These are phyloP conservation scores for Rutilus rutilus DNA, from an alignment of 2,113 vertebrate species.

Conservation along the genomic window DNA sequence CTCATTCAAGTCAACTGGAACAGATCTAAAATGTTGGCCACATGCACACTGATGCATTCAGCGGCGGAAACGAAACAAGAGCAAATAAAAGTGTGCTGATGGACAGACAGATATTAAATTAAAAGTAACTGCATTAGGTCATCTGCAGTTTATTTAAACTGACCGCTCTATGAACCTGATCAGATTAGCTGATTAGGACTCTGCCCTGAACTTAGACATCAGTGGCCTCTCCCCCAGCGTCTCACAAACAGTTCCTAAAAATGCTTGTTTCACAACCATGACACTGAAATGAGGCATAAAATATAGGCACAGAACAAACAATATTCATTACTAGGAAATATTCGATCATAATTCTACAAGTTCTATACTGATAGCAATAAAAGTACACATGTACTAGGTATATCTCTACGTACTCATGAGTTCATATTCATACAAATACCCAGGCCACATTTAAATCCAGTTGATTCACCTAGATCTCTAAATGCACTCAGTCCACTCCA, in stretches of 20 bases:
- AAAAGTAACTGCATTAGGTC: background rate
- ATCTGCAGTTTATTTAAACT: background rate
- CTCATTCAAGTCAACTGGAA: constrained; percentile 19
- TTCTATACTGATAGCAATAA: background rate
- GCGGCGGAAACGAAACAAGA: background rate
- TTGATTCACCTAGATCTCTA: background rate
- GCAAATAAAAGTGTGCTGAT: background rate
- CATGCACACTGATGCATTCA: constrained; percentile 16
- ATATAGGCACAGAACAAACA: background rate
- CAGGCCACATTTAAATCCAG: background rate
- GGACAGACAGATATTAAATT: background rate
- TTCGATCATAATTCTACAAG: background rate
- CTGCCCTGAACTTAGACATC: constrained; percentile 21
- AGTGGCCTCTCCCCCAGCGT: background rate
- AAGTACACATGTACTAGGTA: background rate
- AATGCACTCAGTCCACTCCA: background rate
- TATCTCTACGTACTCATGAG: background rate
- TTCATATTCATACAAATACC: background rate
- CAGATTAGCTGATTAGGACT: background rate
- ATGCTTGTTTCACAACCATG: background rate
- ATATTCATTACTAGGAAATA: background rate
- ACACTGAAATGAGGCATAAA: background rate
- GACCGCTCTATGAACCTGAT: constrained; percentile 21
- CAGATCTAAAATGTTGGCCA: background rate
- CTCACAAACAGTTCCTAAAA: background rate